Percentiles rank a stretch among this genome's conserved stretches.
Conservation (phyloP, 2,797 vertebrate genomes). For the Otolemur crassicaudatus region DNA sequence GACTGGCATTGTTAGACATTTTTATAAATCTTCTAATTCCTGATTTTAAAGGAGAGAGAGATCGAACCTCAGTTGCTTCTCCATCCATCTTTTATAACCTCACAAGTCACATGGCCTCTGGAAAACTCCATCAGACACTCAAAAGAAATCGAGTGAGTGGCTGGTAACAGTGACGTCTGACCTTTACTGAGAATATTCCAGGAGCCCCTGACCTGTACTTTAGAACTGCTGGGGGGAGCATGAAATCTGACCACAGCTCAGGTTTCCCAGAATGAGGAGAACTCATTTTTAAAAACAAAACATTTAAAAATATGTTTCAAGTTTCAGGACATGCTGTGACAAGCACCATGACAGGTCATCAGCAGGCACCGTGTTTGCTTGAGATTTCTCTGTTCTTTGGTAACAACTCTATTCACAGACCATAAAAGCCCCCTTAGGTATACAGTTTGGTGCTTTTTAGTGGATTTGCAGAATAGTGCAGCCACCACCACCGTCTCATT, state of each 20-base stretch:
- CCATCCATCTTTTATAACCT: accelerated
- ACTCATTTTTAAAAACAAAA: neutral
- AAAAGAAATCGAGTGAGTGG: accelerated
- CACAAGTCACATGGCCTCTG: accelerated
- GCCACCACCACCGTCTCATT: neutral
- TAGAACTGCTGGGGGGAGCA: neutral
- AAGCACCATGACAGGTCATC: neutral
- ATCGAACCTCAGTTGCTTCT: accelerated
- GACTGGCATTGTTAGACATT: too few species aligned
- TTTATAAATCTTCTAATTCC: neutral
- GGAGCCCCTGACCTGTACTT: neutral
- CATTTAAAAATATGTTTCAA: neutral
- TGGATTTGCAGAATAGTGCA: neutral
- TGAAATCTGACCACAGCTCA: neutral
- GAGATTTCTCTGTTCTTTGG: neutral
- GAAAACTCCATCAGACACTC: accelerated
- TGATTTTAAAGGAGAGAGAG: neutral
- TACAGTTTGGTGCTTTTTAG: neutral
- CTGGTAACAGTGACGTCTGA: neutral
- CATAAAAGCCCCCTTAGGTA: neutral
- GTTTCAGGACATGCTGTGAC: neutral
- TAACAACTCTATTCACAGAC: neutral
- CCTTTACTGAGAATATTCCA: too few species aligned
- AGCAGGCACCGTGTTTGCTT: neutral
- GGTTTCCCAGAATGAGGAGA: neutral